These are phyloP conservation scores for Laterallus jamaicensis DNA, from an alignment of 2,113 vertebrate species.

Conservation along the genomic window DNA sequence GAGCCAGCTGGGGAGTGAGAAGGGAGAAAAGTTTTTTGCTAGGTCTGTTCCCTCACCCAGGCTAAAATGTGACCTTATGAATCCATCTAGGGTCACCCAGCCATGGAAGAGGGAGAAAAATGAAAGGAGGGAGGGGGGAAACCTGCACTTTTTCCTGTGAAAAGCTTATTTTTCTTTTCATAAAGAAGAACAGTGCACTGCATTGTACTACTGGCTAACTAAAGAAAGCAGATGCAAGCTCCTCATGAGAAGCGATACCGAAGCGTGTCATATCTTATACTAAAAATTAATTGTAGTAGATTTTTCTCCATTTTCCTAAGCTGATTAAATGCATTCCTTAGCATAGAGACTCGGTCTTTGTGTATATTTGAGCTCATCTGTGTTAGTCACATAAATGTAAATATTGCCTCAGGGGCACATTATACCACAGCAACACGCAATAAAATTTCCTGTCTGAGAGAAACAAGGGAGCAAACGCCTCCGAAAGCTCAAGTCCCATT, in stretches of 20 bases:
- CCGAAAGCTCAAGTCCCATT: neutral
- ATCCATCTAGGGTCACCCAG: neutral
- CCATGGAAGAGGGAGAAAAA: neutral
- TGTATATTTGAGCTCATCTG: neutral
- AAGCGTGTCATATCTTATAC: accelerated
- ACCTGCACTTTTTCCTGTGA: neutral
- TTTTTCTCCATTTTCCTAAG: neutral
- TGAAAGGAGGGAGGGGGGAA: too few species aligned
- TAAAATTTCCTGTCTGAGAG: neutral
- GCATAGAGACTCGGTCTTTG: neutral
- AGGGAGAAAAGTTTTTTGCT: neutral
- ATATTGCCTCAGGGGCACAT: neutral
- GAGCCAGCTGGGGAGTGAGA: neutral
- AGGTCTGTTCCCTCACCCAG: neutral
- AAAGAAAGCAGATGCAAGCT: neutral
- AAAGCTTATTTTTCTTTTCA: neutral
- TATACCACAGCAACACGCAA: neutral
- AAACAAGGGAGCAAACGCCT: neutral
- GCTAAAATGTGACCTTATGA: neutral
- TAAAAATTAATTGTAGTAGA: neutral
- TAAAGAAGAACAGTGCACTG: neutral
- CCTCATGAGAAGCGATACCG: neutral
- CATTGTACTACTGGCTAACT: neutral
- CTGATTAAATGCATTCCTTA: neutral
- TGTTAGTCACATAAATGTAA: neutral